phyloP scores from a whole-genome alignment of 2,888 invertebrate species.

The Suillia variegata region DNA sequence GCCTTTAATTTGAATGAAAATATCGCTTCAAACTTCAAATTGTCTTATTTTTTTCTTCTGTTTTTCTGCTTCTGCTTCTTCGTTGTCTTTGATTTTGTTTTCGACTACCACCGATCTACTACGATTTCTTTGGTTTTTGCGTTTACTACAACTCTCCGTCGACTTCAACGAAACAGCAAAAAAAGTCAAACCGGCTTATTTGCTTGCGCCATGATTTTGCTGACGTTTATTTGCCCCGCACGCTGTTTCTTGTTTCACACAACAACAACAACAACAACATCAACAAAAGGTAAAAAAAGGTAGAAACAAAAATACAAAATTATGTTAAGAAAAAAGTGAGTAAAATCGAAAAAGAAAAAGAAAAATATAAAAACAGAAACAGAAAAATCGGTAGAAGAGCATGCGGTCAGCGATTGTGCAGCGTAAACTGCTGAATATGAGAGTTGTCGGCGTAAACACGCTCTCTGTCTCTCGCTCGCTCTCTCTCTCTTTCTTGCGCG shows the following conservation, averaged over 20 bases:
- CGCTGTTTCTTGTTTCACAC: neutral
- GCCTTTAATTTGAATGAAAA: conserved; percentile 8
- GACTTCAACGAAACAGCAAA: neutral
- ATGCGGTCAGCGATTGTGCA: neutral
- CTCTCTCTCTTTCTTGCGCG: too few relatives aligned
- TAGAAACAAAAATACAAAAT: neutral
- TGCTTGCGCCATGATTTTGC: conserved; percentile 41
- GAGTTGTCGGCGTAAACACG: conserved; percentile 3
- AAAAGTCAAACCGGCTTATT: conserved; percentile 36
- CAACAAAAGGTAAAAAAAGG: too few relatives aligned
- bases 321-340: neutral
- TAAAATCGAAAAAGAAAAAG: too few relatives aligned
- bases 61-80: conserved; percentile 22
- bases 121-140: too few relatives aligned
- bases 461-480: neutral
- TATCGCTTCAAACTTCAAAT: too few relatives aligned
- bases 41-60: conserved; percentile 18
- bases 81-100: too few relatives aligned
- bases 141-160: conserved; percentile 2
- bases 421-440: conserved; percentile 9
- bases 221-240: conserved; percentile 40
- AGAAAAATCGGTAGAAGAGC: neutral
- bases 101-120: conserved; percentile 11
- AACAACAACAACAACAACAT: too few relatives aligned
- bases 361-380: neutral